phyloP scores from a whole-genome alignment of 2,113 vertebrate species.

The Lagopus leucura region DNA sequence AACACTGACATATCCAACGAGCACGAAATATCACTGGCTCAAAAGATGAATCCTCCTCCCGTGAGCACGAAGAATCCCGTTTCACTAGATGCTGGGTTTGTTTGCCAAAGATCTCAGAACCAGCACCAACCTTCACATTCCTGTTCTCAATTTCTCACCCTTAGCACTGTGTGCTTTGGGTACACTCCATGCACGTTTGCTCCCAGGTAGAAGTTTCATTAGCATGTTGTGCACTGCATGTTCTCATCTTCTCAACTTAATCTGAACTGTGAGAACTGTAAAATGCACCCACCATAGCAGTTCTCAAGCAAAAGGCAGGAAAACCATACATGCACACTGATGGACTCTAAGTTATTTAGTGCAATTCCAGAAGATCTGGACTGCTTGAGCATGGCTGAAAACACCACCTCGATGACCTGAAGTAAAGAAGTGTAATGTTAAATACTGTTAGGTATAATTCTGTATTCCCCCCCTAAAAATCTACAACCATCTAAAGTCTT shows the following conservation, averaged over 20 bases:
- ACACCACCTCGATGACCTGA: background rate
- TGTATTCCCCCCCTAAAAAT: too few species aligned
- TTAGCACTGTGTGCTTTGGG: accelerated
- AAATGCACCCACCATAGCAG: background rate
- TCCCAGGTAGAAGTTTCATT: background rate
- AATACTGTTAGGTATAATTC: background rate
- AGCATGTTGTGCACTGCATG: accelerated
- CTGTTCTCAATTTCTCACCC: background rate
- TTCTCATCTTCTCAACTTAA: background rate
- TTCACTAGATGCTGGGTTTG: background rate
- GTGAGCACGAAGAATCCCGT: background rate
- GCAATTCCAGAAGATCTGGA: background rate
- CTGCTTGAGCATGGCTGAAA: background rate
- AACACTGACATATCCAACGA: background rate
- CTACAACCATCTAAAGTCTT: background rate
- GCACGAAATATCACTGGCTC: background rate
- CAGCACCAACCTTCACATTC: background rate
- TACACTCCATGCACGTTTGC: background rate
- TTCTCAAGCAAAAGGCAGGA: slow-evolving; percentile 12
- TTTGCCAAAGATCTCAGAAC: background rate
- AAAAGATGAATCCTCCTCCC: background rate
- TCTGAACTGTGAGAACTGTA: background rate
- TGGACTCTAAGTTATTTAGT: background rate
- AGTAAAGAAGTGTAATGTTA: background rate
- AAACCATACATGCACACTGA: background rate